Evolutionary conservation across 2,888 invertebrate genomes (phyloP).

Genomic region (Petrophora chlorosata): DNA sequence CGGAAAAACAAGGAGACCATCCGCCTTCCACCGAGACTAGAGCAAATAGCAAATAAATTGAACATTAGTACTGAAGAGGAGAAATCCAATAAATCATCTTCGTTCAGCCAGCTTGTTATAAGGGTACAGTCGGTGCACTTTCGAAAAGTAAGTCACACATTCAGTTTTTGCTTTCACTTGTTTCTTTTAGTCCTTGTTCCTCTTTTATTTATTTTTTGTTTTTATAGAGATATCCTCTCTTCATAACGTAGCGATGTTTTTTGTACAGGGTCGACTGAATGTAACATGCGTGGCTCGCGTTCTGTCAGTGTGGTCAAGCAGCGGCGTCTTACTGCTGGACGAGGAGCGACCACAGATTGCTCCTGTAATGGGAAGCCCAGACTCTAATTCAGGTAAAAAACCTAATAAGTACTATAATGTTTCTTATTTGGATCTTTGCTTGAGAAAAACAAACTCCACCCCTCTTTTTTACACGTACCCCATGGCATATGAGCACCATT

Average conservation of each 20-base stretch:
- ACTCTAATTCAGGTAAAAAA: constrained; percentile 80
- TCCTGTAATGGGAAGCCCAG: constrained; percentile 86
- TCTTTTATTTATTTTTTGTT: neutral
- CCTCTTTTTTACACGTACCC: no score
- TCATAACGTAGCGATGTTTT: no score
- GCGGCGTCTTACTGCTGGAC: constrained; percentile 81
- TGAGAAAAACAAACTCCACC: no score
- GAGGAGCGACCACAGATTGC: constrained; percentile 87
- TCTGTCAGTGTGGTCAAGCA: constrained; percentile 83
- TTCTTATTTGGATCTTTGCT: no score
- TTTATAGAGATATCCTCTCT: no score
- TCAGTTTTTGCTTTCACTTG: neutral
- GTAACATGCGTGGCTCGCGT: constrained; percentile 85
- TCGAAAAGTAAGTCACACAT: constrained; percentile 65
- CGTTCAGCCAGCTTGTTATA: constrained; percentile 78
- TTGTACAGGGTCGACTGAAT: constrained; percentile 78
- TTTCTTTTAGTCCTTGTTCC: neutral
- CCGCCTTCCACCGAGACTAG: constrained; percentile 54
- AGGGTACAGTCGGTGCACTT: constrained; percentile 79
- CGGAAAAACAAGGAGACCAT: constrained; percentile 67
- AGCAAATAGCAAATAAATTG: constrained; percentile 74
- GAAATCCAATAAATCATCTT: constrained; percentile 78
- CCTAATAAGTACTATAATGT: no score
- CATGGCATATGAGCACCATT: no score
- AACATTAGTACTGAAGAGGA: constrained; percentile 76